A percentile compares a stretch with the other conserved stretches of the same genome.
phyloP scores from a whole-genome alignment of 2,888 invertebrate genomes.

The Pseudococcus longispinus region DNA sequence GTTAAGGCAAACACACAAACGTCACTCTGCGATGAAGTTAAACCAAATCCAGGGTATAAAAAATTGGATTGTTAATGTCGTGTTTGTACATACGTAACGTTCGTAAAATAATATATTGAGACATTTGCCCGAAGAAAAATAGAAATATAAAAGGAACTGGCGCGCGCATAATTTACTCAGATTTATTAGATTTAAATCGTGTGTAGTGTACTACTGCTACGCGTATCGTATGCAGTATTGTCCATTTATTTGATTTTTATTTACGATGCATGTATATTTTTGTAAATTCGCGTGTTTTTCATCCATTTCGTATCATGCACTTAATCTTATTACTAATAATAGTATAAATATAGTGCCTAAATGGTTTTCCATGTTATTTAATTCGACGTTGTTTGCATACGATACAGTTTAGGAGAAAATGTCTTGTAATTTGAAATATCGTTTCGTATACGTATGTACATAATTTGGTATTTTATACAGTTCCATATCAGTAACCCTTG shows the following conservation, averaged over 20 bases:
- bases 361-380: conserved; percentile 38
- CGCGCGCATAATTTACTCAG: conserved; percentile 29
- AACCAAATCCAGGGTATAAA: neutral
- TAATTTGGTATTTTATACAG: neutral
- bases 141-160: conserved; percentile 23
- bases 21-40: neutral
- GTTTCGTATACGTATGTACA: neutral
- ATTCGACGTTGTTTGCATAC: neutral
- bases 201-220: neutral
- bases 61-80: conserved; percentile 41
- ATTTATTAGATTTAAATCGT: conserved; percentile 40
- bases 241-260: conserved; percentile 41
- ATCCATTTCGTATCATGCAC: conserved; percentile 4
- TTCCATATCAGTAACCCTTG: neutral
- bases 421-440: conserved; percentile 5
- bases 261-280: conserved; percentile 33
- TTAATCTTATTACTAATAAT: conserved; percentile 32
- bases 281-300: conserved; percentile 30
- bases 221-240: neutral
- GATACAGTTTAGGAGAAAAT: neutral
- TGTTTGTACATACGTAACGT: neutral
- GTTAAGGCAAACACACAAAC: neutral
- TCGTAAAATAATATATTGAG: conserved; percentile 34
- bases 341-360: conserved; percentile 15
- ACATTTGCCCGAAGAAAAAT: conserved; percentile 35